Evolutionary conservation across 30 jellyfish, hydroid and myxozoan genomes (phyloP).

Genomic region (Aurelia sp.): DNA sequence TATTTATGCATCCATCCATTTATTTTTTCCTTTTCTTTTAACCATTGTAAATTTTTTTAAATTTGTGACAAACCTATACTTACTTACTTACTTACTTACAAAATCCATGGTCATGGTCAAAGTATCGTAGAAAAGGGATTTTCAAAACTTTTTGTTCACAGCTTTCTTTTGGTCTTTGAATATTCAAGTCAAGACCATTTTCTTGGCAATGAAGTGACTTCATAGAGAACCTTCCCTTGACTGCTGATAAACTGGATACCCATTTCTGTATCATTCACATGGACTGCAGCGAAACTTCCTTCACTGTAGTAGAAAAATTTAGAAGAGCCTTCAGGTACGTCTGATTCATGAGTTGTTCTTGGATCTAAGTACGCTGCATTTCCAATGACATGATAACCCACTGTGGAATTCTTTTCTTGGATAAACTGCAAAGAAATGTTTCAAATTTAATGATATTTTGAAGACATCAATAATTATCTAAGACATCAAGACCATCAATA

Average conservation of each 20-base stretch:
- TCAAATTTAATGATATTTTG: background rate
- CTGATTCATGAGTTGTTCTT: slow-evolving; percentile 48
- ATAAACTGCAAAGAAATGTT: slow-evolving; percentile 28
- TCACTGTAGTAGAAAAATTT: slow-evolving; percentile 78
- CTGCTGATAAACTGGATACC: slow-evolving; percentile 40
- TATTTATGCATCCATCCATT: too few relatives aligned
- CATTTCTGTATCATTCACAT: slow-evolving; percentile 43
- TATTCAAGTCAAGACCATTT: background rate
- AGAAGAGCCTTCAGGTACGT: slow-evolving; percentile 84
- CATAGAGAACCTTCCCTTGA: slow-evolving; percentile 50
- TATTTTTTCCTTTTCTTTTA: too few relatives aligned
- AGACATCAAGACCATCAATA: too few relatives aligned
- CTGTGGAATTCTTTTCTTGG: slow-evolving; percentile 54
- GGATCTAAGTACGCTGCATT: slow-evolving; percentile 59
- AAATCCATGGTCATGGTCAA: too few relatives aligned
- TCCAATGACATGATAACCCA: slow-evolving; percentile 79
- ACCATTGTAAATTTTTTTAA: too few relatives aligned
- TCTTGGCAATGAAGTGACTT: slow-evolving; percentile 30
- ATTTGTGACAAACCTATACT: too few relatives aligned
- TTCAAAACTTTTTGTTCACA: too few relatives aligned
- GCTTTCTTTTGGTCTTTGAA: too few relatives aligned
- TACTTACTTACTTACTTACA: too few relatives aligned
- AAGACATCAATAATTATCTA: too few relatives aligned
- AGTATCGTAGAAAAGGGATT: too few relatives aligned
- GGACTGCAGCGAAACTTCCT: slow-evolving; percentile 87